Evolutionary conservation across 2,888 invertebrate genomes (phyloP), one percentile per base, ranked within the genome.

Genomic region (Scotopteryx bipunctaria): DNA sequence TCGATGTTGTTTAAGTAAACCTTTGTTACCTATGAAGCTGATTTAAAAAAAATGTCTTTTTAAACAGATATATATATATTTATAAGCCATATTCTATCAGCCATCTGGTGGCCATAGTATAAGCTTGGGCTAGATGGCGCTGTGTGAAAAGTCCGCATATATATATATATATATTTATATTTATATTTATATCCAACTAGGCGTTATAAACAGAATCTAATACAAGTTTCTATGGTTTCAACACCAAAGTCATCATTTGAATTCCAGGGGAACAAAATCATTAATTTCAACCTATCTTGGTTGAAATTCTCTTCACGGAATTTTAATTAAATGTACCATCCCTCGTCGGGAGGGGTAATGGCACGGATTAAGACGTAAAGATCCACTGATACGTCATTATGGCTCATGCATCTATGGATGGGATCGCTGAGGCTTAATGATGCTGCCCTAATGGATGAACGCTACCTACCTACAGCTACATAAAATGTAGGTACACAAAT

Each of bases 291-390:
- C 40, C 43, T 23, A 42, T 33, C 33, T 52, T 21, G 35, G 35
- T 35, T 14, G 38, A 19, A 31, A 40, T 19, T 8, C 47, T 38
- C 27, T 38, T 44, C 38, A 21, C 23, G 9, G 40, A 44, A 35
- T 25, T 54, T 48, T 44, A 54, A 54, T 54, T 43, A 54, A 54
- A 43, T 16, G 47, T 44, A 17, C 37, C 42, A 40, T 47, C 32
- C 41, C 37, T 38, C 42, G 56, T 51, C 54, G 52, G 43, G 49
- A 67, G 63, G 57, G 64, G 65, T 84, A 82, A 83, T 83, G 81
- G 76, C 63, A 63, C 67, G 76, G 82, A 88, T 88, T 83, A 83
- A 86, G 86, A 85, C 83, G 79, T 86, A 78, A 82, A 84, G 84
- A 83, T 83, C 81, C 76, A 73, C 64, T 67, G 70, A 66, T 68